Evolutionary conservation across 1,140 invertebrate genomes (phyloP).

Genomic region (Ceratoteleas bidentatus): DNA sequence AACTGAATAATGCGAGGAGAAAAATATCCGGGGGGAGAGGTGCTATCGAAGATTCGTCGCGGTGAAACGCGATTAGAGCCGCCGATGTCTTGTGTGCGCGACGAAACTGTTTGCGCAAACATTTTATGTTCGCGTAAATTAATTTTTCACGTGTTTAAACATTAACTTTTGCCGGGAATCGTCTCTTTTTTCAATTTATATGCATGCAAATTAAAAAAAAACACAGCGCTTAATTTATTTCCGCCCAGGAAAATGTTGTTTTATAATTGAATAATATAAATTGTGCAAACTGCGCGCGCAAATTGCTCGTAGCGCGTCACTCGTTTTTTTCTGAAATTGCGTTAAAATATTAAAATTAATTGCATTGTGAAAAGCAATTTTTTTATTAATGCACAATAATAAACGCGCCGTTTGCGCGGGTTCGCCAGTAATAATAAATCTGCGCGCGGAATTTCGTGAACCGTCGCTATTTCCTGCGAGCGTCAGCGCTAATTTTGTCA

Average conservation of each 20-base stretch:
- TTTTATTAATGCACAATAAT: slow-evolving; percentile 49
- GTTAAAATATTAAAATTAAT: slow-evolving; percentile 55
- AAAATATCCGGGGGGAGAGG: no score
- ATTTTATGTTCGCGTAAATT: slow-evolving; percentile 47
- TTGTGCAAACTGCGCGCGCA: slow-evolving; percentile 42
- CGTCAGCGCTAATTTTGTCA: no score
- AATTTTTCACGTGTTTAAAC: slow-evolving; percentile 54
- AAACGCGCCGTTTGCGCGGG: no score
- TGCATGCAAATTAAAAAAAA: slow-evolving; percentile 48
- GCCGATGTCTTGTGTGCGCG: slow-evolving; percentile 26
- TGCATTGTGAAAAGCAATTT: slow-evolving; percentile 30
- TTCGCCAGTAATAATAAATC: no score
- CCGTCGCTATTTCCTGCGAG: no score
- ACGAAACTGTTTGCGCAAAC: slow-evolving; percentile 41
- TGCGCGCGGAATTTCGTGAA: no score
- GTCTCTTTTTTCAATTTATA: slow-evolving; percentile 2
- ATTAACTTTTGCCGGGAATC: slow-evolving; percentile 16
- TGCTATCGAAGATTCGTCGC: neutral
- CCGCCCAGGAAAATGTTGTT: slow-evolving; percentile 44
- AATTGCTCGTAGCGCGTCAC: slow-evolving; percentile 24
- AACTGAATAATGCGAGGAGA: neutral
- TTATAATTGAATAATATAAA: slow-evolving; percentile 61
- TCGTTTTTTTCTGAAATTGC: slow-evolving; percentile 38
- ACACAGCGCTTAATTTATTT: slow-evolving; percentile 42
- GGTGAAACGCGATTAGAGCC: slow-evolving; percentile 32